Evolutionary conservation across 2,797 vertebrate genomes (phyloP).

Genomic region (Galaxias olidus): DNA sequence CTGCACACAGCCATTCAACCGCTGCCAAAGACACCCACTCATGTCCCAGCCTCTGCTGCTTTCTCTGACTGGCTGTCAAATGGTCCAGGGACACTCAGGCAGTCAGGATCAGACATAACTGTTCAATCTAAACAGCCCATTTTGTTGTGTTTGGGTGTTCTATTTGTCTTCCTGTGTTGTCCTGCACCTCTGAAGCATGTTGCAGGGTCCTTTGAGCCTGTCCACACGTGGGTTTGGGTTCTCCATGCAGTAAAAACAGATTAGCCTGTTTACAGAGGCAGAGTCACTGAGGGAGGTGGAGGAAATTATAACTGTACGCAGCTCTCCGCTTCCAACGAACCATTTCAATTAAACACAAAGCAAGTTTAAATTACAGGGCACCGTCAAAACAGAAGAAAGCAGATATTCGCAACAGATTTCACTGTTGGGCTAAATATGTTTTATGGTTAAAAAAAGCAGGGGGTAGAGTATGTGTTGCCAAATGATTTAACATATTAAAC

Average conservation of each 20-base stretch:
- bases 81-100: too few species aligned
- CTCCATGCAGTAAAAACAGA: constrained; percentile 48
- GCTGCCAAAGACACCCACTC: too few species aligned
- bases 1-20: too few species aligned
- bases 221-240: constrained; percentile 32
- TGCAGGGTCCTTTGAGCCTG: constrained; percentile 15
- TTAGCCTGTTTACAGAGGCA: constrained; percentile 34
- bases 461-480: background rate
- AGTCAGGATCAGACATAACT: too few species aligned
- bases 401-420: constrained; percentile 25
- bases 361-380: constrained; percentile 36
- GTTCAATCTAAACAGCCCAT: too few species aligned
- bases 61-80: too few species aligned
- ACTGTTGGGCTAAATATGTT: constrained; percentile 15
- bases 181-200: constrained; percentile 10
- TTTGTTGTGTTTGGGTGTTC: background rate
- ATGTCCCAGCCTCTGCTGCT: too few species aligned
- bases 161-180: too few species aligned
- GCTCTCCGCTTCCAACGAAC: constrained; percentile 21
- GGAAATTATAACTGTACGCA: constrained; percentile 27
- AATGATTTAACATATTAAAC: too few species aligned
- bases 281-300: constrained; percentile 44
- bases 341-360: constrained; percentile 45
- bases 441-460: constrained; percentile 17
- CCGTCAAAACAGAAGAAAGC: background rate